Percentiles rank a stretch among this genome's conserved stretches.
phyloP scores from a whole-genome alignment of 2,113 vertebrate species.

The Tetrax tetrax region DNA sequence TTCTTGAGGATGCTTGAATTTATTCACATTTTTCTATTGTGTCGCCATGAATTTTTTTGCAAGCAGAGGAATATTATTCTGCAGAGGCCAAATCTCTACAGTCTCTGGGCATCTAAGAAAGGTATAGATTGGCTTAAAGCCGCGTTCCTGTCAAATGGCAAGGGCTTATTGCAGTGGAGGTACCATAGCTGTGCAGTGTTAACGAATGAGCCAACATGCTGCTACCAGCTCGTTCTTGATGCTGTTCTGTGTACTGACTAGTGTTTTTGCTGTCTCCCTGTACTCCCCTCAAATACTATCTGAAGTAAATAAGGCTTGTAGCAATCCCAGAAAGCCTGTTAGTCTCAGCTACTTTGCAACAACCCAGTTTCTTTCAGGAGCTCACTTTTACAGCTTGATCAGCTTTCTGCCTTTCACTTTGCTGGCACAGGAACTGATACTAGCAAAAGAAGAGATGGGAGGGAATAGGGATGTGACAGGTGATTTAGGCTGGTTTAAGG shows the following conservation, averaged over 20 bases:
- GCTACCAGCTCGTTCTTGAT: neutral
- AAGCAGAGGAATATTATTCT: neutral
- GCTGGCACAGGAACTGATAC: neutral
- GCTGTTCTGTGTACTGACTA: neutral
- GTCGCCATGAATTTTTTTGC: neutral
- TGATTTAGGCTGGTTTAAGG: neutral
- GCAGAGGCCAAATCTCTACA: neutral
- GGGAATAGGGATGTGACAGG: neutral
- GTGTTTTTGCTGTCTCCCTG: neutral
- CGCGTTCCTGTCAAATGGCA: neutral
- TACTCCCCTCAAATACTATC: neutral
- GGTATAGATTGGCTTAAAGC: neutral
- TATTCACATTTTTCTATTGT: neutral
- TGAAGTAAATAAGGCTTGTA: neutral
- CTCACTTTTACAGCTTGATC: neutral
- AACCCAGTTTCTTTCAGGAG: neutral
- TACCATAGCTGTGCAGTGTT: neutral
- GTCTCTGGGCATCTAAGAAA: neutral
- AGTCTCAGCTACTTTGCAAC: neutral
- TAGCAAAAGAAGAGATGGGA: neutral
- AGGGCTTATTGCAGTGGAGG: neutral
- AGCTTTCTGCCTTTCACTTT: neutral
- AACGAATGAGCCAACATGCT: rapidly evolving
- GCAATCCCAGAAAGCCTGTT: neutral
- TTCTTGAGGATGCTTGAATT: neutral